These are phyloP conservation scores for Ceyx melanurus DNA, from an alignment of 2,113 vertebrate genomes.

Conservation along the genomic window DNA sequence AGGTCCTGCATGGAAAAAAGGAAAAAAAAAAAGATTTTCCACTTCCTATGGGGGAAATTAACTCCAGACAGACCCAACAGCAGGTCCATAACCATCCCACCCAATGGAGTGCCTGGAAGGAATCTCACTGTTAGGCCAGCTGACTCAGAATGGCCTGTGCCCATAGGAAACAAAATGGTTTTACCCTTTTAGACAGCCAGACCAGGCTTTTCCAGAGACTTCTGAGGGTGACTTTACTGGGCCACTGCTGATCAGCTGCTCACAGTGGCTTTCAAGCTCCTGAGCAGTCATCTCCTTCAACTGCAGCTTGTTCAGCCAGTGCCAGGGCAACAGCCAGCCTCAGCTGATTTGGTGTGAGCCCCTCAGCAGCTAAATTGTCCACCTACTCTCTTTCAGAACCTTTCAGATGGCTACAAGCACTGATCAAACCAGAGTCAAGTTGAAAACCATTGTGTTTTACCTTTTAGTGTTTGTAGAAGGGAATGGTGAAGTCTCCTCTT, in stretches of 20 bases:
- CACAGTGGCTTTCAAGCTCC: neutral
- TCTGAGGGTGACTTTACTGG: neutral
- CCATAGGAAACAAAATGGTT: neutral
- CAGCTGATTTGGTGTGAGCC: neutral
- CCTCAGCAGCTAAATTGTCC: neutral
- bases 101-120: neutral
- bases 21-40: neutral
- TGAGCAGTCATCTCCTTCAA: neutral
- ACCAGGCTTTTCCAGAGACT: neutral
- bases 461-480: neutral
- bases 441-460: fast-evolving
- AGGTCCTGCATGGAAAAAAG: neutral
- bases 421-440: neutral
- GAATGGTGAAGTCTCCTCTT: neutral
- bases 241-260: neutral
- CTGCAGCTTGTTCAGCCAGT: neutral
- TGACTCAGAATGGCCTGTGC: neutral
- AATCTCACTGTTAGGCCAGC: neutral
- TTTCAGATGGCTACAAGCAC: neutral
- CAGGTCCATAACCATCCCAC: neutral
- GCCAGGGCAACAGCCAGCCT: neutral
- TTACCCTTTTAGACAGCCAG: neutral
- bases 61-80: neutral
- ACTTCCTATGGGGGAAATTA: neutral
- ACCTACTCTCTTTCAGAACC: neutral